A percentile compares a stretch with the other conserved stretches of the same genome.
phyloP scores from a whole-genome alignment of 2,113 vertebrate species.

The Odocoileus virginianus region DNA sequence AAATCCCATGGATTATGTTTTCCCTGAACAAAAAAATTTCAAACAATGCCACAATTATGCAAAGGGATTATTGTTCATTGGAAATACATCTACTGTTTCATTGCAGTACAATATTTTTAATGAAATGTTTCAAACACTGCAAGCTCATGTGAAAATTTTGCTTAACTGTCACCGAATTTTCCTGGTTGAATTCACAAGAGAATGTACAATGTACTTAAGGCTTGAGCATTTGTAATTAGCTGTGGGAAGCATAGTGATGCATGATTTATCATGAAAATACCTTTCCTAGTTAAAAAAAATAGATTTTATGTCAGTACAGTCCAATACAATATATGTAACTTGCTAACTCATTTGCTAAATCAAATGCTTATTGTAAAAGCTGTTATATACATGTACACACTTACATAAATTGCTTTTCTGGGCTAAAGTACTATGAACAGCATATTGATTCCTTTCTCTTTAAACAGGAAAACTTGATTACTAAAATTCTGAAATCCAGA shows the following conservation, averaged over 20 bases:
- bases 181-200: background rate
- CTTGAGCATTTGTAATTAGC: background rate
- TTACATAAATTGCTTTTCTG: background rate
- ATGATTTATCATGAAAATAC: background rate
- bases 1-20: background rate
- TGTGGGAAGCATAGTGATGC: background rate
- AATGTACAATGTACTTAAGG: background rate
- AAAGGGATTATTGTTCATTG: background rate
- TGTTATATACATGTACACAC: background rate
- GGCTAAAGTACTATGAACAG: background rate
- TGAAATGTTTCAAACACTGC: background rate
- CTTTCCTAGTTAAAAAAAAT: background rate
- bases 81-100: background rate
- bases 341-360: background rate
- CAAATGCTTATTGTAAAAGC: constrained; percentile 17
- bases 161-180: background rate
- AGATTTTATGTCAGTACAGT: background rate
- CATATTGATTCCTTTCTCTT: background rate
- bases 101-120: background rate
- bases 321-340: background rate
- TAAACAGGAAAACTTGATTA: background rate
- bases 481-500: background rate
- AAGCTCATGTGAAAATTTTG: background rate
- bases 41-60: background rate
- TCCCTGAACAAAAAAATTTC: background rate